Conservation (phyloP, 2,888 invertebrate species). For the Agrochola lychnidis region DNA sequence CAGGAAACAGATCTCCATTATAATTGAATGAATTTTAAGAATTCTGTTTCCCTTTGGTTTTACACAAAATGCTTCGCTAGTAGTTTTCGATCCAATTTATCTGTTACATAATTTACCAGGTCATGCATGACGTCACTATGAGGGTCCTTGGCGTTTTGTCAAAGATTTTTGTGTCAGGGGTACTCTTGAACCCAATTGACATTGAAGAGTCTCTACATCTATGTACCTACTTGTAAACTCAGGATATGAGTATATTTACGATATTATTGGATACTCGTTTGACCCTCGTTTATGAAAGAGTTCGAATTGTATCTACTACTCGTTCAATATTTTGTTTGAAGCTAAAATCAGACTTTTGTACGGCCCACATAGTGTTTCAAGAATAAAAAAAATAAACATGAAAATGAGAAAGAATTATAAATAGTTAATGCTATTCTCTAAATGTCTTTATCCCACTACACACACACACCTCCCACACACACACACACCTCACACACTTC, state of each 20-base stretch:
- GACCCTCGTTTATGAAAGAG: background rate
- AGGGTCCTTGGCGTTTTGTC: conserved; percentile 66
- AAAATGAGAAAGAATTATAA: background rate
- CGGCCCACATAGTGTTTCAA: background rate
- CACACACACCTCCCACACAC: background rate
- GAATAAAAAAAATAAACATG: background rate
- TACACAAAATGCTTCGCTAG: background rate
- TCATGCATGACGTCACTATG: conserved; percentile 62
- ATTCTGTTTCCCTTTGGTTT: conserved; percentile 2
- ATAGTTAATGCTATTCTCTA: background rate
- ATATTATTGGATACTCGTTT: conserved; percentile 13
- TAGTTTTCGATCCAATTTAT: background rate
- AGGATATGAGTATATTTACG: background rate
- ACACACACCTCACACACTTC: too few relatives aligned
- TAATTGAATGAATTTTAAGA: background rate
- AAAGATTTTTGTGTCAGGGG: conserved; percentile 63
- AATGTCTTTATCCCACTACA: background rate
- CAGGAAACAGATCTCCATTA: background rate
- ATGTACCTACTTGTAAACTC: background rate
- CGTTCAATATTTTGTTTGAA: background rate
- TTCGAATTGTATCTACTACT: background rate
- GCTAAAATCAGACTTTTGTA: background rate
- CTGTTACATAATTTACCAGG: conserved; percentile 3
- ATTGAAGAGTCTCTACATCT: conserved; percentile 42
- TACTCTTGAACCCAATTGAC: conserved; percentile 63